Evolutionary conservation across 1,140 invertebrate species (phyloP), one percentile per base, ranked within the genome.

Genomic region (Teleogryllus occipitalis): DNA sequence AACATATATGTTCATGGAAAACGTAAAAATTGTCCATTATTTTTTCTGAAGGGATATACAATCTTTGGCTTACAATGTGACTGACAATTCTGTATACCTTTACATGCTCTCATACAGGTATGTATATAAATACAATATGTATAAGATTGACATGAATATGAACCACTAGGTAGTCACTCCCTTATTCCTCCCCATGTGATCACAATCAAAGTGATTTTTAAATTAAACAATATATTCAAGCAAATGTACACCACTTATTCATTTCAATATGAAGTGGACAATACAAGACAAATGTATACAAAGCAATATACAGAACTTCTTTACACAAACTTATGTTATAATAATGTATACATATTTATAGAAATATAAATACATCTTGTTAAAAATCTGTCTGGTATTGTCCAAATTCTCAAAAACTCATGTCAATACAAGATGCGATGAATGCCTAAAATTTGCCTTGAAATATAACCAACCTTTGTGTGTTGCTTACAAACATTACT

Each of bases 101-200:
- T 65, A 65, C 18, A 65, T 65, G 54, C 7, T 65, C 54, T 14
- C 27, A 65, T 18, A 65, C 18, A 65, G 10, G 54, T 65, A 14
- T 65, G 54, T 65, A 65, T 65, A 65, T 65, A 65, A 65, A 65
- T 65, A 65, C 54, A 65, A 65, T 65, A 65, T 10, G 54, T 65
- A 18, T 39, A 39, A 39, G 27, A 39, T 39, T 39, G 27, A 39
- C 27, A 39, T 39, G 27, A 39, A 39, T 39, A 39, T 39, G 27
- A 39, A 39, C 27, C 27, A 39, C 27, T 39, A 39, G 27, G 27
- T 65, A 18, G 18, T 65, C 54, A 10, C 10, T 65, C 18, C 54
- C 54, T 65, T 10, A 14, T 10, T 65, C 10, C 54, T 18, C 18
- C 54, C 54, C 54, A 10, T 18, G 18, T 65, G 54, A 14, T 65